A percentile compares a stretch with the other conserved stretches of the same genome.
phyloP scores from a whole-genome alignment of 2,113 vertebrate species.

The Solea senegalensis region DNA sequence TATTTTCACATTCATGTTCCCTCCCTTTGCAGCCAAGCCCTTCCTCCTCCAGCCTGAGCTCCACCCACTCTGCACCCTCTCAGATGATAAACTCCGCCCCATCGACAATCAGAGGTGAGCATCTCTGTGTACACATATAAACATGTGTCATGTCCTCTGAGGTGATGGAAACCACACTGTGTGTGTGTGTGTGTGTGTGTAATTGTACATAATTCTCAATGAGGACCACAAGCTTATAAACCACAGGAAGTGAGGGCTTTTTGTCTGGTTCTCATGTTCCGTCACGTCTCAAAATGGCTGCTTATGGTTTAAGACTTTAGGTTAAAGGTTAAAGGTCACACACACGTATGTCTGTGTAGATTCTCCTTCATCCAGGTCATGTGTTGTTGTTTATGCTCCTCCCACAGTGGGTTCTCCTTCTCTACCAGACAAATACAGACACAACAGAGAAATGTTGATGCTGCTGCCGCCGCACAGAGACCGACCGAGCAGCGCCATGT shows the following conservation, averaged over 20 bases:
- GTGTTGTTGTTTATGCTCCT: not conserved
- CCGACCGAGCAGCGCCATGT: slow-evolving; percentile 95
- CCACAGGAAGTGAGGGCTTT: too few relatives aligned
- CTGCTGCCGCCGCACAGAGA: slow-evolving; percentile 91
- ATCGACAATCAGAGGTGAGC: slow-evolving; percentile 91
- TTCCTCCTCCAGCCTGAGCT: slow-evolving; percentile 96
- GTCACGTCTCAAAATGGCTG: too few relatives aligned
- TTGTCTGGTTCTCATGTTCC: too few relatives aligned
- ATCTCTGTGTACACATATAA: not conserved
- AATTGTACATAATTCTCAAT: too few relatives aligned
- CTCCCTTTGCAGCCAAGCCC: slow-evolving; percentile 86
- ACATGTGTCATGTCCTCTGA: too few relatives aligned
- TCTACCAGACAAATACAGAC: slow-evolving; percentile 94
- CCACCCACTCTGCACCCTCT: slow-evolving; percentile 94
- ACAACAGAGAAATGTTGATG: slow-evolving; percentile 94
- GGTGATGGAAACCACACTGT: too few relatives aligned
- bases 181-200: too few relatives aligned
- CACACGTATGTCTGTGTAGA: too few relatives aligned
- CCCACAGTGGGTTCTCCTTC: slow-evolving; percentile 90
- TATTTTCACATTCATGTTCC: not conserved
- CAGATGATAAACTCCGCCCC: slow-evolving; percentile 96
- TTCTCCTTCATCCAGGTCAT: too few relatives aligned
- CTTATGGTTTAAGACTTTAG: too few relatives aligned
- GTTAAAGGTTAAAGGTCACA: too few relatives aligned
- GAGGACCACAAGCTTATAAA: too few relatives aligned